phyloP scores from a whole-genome alignment of 2,113 vertebrate genomes.

The Pterocles orientalis region DNA sequence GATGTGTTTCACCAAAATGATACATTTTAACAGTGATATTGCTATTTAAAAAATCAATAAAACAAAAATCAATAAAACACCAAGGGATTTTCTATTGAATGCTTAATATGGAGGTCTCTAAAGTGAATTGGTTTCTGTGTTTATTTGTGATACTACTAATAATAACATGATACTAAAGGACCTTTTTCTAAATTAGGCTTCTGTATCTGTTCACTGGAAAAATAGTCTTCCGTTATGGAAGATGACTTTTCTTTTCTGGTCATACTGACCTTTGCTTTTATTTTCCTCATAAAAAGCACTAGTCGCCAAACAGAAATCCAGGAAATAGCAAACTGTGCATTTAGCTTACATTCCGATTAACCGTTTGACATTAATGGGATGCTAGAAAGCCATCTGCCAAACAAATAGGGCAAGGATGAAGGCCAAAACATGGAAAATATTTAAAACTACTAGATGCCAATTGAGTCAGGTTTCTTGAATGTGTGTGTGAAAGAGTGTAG shows the following conservation, averaged over 20 bases:
- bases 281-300: conserved; percentile 53
- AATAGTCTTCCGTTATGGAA: conserved; percentile 37
- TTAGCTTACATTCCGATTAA: conserved; percentile 45
- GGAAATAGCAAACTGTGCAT: conserved; percentile 51
- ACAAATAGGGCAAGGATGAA: conserved; percentile 16
- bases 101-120: conserved; percentile 50
- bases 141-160: conserved; percentile 69
- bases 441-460: conserved; percentile 52
- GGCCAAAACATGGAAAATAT: conserved; percentile 57
- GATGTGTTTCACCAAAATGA: conserved; percentile 20
- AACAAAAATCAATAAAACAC: conserved; percentile 58
- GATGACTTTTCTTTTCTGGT: conserved; percentile 58
- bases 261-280: conserved; percentile 60
- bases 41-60: conserved; percentile 65
- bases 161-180: conserved; percentile 56
- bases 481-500: conserved; percentile 65
- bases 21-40: conserved; percentile 48
- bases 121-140: conserved; percentile 68
- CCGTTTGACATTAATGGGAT: conserved; percentile 39
- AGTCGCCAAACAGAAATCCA: conserved; percentile 41
- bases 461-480: conserved; percentile 62
- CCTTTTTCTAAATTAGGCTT: conserved; percentile 53
- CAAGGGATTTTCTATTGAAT: conserved; percentile 62
- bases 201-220: conserved; percentile 56
- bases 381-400: conserved; percentile 40